Evolutionary conservation across 2,797 vertebrate species (phyloP).

Genomic region (Fundulus diaphanus): DNA sequence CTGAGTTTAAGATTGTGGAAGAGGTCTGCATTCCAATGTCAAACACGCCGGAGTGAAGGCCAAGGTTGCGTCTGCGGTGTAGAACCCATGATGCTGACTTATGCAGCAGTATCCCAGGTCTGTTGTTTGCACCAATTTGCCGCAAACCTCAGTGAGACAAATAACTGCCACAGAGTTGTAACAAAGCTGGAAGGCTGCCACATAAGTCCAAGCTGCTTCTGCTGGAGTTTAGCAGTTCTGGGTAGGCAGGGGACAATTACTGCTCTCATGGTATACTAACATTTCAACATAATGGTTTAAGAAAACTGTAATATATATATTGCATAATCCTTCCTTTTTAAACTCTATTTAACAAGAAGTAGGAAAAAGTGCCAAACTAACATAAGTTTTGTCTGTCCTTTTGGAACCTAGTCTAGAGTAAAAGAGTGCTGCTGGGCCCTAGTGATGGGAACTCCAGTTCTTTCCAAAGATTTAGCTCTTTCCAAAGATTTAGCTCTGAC

Average conservation of each 20-base stretch:
- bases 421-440: too few species aligned
- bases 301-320: neutral
- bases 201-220: slow-evolving; percentile 48
- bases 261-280: neutral
- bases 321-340: neutral
- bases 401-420: too few species aligned
- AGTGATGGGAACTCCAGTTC: neutral
- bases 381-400: neutral
- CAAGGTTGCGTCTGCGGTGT: slow-evolving; percentile 47
- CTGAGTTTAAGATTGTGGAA: slow-evolving; percentile 28
- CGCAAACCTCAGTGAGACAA: slow-evolving; percentile 72
- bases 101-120: slow-evolving; percentile 67
- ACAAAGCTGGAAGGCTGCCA: slow-evolving; percentile 64
- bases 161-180: slow-evolving; percentile 69
- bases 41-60: slow-evolving; percentile 58
- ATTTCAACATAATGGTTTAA: too few species aligned
- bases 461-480: neutral
- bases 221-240: slow-evolving; percentile 40
- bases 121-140: slow-evolving; percentile 76
- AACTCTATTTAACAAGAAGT: neutral
- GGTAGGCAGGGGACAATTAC: neutral
- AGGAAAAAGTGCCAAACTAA: neutral
- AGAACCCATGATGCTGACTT: slow-evolving; percentile 65
- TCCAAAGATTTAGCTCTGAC: neutral
- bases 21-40: slow-evolving; percentile 52